Base-by-base conservation (phyloP, 2,888 invertebrate genomes). In the Silvanus unidentatus region DNA sequence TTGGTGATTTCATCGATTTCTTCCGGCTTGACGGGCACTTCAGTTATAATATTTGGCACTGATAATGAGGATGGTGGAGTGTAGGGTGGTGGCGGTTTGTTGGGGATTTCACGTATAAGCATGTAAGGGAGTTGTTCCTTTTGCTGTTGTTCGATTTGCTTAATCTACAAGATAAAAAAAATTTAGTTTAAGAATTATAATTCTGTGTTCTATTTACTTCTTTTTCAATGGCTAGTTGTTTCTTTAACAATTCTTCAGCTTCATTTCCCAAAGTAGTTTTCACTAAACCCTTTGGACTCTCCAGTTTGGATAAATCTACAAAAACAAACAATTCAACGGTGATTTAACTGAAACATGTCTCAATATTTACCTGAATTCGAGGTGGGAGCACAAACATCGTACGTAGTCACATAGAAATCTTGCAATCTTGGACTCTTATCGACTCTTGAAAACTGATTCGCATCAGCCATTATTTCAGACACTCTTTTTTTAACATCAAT, bases 11-110 rank as follows among this genome's bases (percentile, higher is more conserved):
- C 65, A 10, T 72, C 70, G 1, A 78, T 62, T 55, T 77, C 75
- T 13, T 75, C 73, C 32, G 70, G 62, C 15, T 70, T 70, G 1
- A 71, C 64, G 1, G 77, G 76, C 10, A 75, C 62, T 13, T 73
- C 69, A 8, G 64, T 54, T 9, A 38, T 41, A 16, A 42, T 35
- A 2, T 45, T 39, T 2, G 48, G 44, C 6, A 66, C 64, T 2
- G 69, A 62, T 32, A 64, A 60, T 13, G 68, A 64, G 1, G 58
- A 55, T 1, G 83, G 84, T 5, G 84, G 83, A 1, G 81, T 82
- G 67, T 86, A 87, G 0, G 86, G 86, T 0, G 86, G 86, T 1
- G 86, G 86, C 8, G 86, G 84, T 62, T 85, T 85, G 63, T 85
- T 84, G 3, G 85, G 84, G 50, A 85, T 83, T 68, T 83, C 82